Percentiles rank a stretch among this genome's conserved stretches.
These are phyloP conservation scores for Gordius sp. DNA, from an alignment of 2,888 invertebrate genomes.

Conservation along the genomic window DNA sequence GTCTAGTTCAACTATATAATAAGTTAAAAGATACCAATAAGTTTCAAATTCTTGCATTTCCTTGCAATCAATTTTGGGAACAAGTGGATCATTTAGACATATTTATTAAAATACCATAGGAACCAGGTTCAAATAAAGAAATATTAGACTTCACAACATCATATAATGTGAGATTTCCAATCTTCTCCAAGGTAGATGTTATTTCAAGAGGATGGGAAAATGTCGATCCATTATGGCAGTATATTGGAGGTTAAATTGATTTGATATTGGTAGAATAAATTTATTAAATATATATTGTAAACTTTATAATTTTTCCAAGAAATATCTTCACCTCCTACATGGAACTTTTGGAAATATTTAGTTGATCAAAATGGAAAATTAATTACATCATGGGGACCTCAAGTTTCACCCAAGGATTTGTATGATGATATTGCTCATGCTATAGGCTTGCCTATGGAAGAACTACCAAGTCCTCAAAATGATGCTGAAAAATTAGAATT, in stretches of 20 bases:
- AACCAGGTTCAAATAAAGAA: slow-evolving; percentile 29
- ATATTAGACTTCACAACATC: slow-evolving; percentile 27
- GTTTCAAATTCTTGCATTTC: slow-evolving; percentile 32
- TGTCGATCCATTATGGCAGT: slow-evolving; percentile 28
- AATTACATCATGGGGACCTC: slow-evolving; percentile 30
- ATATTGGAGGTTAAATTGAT: slow-evolving; percentile 24
- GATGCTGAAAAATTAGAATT: too few species aligned
- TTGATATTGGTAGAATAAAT: neutral
- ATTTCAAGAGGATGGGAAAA: slow-evolving; percentile 22
- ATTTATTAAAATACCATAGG: slow-evolving; percentile 22
- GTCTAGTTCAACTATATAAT: slow-evolving; percentile 28
- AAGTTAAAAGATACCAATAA: slow-evolving; percentile 24
- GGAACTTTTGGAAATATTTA: slow-evolving; percentile 35
- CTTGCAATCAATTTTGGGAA: slow-evolving; percentile 34
- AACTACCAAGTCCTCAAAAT: too few species aligned
- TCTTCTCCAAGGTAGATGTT: slow-evolving; percentile 32
- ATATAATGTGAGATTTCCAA: slow-evolving; percentile 29
- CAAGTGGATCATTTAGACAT: slow-evolving; percentile 24
- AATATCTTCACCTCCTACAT: slow-evolving; percentile 27
- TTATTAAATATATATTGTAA: neutral
- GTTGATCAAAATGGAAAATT: slow-evolving; percentile 30
- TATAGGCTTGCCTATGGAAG: too few species aligned
- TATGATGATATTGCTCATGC: too few species aligned
- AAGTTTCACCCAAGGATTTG: too few species aligned
- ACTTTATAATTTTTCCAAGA: slow-evolving; percentile 22